Evolutionary conservation across 2,888 invertebrate genomes (phyloP).

Genomic region (Ecdyonurus torrentis): DNA sequence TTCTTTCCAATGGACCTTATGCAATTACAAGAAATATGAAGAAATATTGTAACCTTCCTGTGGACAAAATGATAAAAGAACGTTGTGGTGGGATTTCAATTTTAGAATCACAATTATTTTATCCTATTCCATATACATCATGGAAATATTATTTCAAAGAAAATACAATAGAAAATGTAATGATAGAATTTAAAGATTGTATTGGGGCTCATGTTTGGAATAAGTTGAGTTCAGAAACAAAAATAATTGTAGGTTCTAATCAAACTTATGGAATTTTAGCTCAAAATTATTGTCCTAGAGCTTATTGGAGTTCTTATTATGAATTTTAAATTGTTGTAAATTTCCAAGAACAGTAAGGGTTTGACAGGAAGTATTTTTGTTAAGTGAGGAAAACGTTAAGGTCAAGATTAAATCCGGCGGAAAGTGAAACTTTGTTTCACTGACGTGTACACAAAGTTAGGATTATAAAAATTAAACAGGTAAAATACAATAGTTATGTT

Average conservation of each 20-base stretch:
- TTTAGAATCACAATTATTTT: not conserved
- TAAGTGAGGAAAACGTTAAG: too few species aligned
- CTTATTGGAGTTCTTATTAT: slow-evolving; percentile 3
- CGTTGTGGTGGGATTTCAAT: not conserved
- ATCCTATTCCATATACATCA: not conserved
- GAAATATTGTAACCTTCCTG: not conserved
- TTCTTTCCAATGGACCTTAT: not conserved
- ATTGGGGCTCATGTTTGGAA: not conserved
- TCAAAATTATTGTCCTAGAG: not conserved
- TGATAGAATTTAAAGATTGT: not conserved
- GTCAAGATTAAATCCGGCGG: too few species aligned
- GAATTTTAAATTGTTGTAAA: too few species aligned
- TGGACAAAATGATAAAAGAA: not conserved
- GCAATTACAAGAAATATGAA: not conserved
- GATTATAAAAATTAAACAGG: too few species aligned
- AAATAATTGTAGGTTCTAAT: not conserved
- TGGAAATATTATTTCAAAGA: not conserved
- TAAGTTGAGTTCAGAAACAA: not conserved
- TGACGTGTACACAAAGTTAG: too few species aligned
- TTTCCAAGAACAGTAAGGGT: too few species aligned
- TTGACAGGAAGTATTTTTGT: too few species aligned
- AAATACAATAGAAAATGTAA: not conserved
- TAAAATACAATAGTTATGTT: too few species aligned
- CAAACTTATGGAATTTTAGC: not conserved
- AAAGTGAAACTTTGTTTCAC: too few species aligned